Conservation (phyloP, 2,888 invertebrate genomes). For the Sminthurides aquaticus region DNA sequence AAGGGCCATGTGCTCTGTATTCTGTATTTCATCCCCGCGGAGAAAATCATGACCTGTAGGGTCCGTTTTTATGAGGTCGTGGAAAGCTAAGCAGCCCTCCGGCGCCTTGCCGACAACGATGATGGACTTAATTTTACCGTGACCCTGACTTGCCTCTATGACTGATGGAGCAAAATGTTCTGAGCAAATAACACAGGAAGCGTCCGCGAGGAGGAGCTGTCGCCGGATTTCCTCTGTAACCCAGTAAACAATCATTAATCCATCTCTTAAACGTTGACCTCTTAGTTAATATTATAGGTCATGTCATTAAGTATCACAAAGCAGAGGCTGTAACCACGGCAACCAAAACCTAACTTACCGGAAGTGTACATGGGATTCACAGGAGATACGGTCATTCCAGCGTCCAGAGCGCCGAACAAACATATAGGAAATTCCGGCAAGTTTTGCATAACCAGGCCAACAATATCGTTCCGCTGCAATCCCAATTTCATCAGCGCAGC, state of each 20-base stretch:
- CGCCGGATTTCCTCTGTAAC: slow-evolving; percentile 28
- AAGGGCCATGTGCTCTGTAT: slow-evolving; percentile 20
- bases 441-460: slow-evolving; percentile 43
- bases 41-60: slow-evolving; percentile 29
- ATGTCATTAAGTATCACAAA: too few species aligned
- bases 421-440: slow-evolving; percentile 31
- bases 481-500: slow-evolving; percentile 31
- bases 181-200: slow-evolving; percentile 29
- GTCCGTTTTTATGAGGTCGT: slow-evolving; percentile 36
- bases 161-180: slow-evolving; percentile 26
- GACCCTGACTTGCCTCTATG: slow-evolving; percentile 19
- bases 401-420: slow-evolving; percentile 36
- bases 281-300: neutral
- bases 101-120: slow-evolving; percentile 26
- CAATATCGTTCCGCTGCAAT: slow-evolving; percentile 32
- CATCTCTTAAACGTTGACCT: too few species aligned
- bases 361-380: slow-evolving; percentile 43
- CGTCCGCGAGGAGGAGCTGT: slow-evolving; percentile 28
- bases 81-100: slow-evolving; percentile 33
- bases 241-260: neutral
- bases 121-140: slow-evolving; percentile 20
- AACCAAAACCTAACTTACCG: slow-evolving; percentile 38
- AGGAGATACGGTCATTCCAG: slow-evolving; percentile 41
- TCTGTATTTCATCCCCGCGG: slow-evolving; percentile 28
- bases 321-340: too few species aligned